Evolutionary conservation across 2,888 invertebrate species (phyloP).

Genomic region (Marasmarcha lunaedactyla): DNA sequence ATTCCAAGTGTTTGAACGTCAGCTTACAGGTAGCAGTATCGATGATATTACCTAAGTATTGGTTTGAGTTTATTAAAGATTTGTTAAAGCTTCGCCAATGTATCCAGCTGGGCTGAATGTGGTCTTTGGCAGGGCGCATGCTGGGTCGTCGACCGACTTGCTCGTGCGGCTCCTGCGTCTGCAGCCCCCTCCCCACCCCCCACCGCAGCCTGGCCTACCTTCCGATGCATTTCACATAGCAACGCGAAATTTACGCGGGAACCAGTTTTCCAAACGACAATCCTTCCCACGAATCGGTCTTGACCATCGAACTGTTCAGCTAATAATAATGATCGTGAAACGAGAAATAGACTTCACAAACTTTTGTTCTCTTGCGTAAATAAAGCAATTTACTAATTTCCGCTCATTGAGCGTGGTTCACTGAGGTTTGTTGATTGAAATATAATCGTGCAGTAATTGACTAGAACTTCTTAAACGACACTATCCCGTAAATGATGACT

Average conservation of each 20-base stretch:
- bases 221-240: constrained; percentile 58
- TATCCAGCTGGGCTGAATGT: constrained; percentile 7
- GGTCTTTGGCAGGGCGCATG: constrained; percentile 59
- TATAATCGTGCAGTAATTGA: too few species aligned
- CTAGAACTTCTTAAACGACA: too few species aligned
- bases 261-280: constrained; percentile 57
- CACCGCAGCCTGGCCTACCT: constrained; percentile 23
- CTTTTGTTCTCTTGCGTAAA: neutral
- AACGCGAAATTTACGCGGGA: constrained; percentile 65
- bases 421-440: neutral
- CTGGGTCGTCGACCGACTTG: constrained; percentile 64
- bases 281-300: constrained; percentile 31
- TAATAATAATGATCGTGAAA: constrained; percentile 9
- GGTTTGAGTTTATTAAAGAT: too few species aligned
- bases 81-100: too few species aligned
- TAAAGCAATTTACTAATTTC: neutral
- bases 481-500: too few species aligned
- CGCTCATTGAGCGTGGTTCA: neutral
- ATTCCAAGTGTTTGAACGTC: constrained; percentile 16
- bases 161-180: constrained; percentile 63
- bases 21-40: neutral
- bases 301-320: constrained; percentile 24
- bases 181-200: constrained; percentile 33
- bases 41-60: neutral
- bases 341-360: neutral